A percentile compares a stretch with the other conserved stretches of the same genome.
Evolutionary conservation across 2,888 invertebrate species (phyloP).

Genomic region (Agrochola lychnidis): DNA sequence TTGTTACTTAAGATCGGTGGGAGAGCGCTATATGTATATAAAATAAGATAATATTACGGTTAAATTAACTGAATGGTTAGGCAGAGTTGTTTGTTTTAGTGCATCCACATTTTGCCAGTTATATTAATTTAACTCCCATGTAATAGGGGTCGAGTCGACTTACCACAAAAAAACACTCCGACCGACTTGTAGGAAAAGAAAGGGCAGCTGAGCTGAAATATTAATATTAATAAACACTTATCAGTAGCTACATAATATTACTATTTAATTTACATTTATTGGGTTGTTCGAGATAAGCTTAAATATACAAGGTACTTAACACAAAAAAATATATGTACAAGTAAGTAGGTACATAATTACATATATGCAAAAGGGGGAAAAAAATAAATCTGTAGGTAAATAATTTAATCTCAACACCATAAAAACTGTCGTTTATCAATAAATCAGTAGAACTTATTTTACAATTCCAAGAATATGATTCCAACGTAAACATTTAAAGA

Average conservation of each 20-base stretch:
- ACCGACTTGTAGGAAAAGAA: no score
- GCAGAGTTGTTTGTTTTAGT: no score
- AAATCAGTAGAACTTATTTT: slow-evolving; percentile 15
- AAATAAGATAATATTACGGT: no score
- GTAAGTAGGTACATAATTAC: no score
- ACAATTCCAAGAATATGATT: slow-evolving; percentile 34
- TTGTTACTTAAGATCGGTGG: slow-evolving; percentile 11
- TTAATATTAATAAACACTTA: not conserved
- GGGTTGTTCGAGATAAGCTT: not conserved
- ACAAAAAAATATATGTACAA: not conserved
- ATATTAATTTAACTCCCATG: no score
- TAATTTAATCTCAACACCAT: not conserved
- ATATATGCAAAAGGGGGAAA: not conserved
- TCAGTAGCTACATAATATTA: not conserved
- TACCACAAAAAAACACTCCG: no score
- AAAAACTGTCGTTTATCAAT: slow-evolving; percentile 25
- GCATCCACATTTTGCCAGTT: no score
- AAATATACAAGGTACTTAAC: not conserved
- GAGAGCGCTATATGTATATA: not conserved
- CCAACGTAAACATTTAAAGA: slow-evolving; percentile 1
- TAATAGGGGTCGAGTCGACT: no score
- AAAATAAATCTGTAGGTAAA: not conserved
- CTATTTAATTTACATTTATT: not conserved
- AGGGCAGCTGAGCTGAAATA: not conserved
- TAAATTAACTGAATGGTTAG: no score